Base-by-base conservation (phyloP, 2,797 vertebrate genomes). In the Saxicola maurus region DNA sequence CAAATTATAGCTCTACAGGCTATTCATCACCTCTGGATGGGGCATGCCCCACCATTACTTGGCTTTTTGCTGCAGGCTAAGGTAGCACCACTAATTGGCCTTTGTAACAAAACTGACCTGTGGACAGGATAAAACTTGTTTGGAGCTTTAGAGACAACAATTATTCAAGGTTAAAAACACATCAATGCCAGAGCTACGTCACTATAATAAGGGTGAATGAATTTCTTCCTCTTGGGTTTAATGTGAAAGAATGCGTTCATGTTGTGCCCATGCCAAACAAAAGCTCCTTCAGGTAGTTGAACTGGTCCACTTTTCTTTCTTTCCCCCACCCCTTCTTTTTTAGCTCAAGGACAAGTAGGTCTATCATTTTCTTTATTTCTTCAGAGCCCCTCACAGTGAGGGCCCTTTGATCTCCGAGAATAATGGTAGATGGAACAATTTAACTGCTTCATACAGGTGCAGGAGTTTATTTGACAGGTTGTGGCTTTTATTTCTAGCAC, bases 51-150 rank as follows among this genome's bases (percentile, higher is more conserved):
- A 96, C 98, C 97, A 98, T 98, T 98, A 98, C 98, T 97, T 97
- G 98, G 98, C 98, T 98, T 99, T 98, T 98, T 98, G 98, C 99
- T 98, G 97, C 98, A 98, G 99, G 99, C 98, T 97, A 99, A 99
- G 98, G 98, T 98, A 98, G 98, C 98, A 98, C 98, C 96, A 97
- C 98, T 99, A 99, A 99, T 99, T 99, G 98, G 98, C 98, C 98
- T 98, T 98, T 98, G 98, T 98, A 99, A 99, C 98, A 99, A 98
- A 99, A 98, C 98, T 98, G 98, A 98, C 98, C 98, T 98, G 98
- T 98, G 98, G 98, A 98, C 98, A 98, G 98, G 99, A 98, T 98
- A 97, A 97, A 98, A 98, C 98, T 98, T 98, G 98, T 98, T 97
- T 97, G 97, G 96, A 97, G 97, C 97, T 98, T 96, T 98, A 97